A percentile compares a stretch with the other conserved stretches of the same genome.
Conservation (phyloP, 2,888 invertebrate genomes). For the Cistogaster globosa region DNA sequence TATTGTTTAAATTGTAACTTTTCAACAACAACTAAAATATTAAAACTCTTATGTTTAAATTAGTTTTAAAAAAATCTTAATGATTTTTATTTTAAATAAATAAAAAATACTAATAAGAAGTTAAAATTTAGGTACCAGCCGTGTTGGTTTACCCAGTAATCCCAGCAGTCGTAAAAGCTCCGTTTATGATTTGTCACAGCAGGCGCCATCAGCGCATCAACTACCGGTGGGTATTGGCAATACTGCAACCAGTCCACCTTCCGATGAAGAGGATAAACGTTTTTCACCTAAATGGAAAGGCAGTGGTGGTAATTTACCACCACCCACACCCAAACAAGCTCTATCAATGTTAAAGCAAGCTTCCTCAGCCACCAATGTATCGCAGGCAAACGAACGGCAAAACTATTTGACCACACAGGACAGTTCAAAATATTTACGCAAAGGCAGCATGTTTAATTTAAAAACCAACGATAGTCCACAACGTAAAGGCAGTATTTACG, state of each 20-base stretch:
- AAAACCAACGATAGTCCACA: constrained; percentile 68
- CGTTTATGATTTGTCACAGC: constrained; percentile 84
- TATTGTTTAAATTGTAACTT: not conserved
- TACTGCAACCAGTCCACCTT: constrained; percentile 85
- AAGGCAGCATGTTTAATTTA: constrained; percentile 78
- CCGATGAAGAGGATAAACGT: constrained; percentile 83
- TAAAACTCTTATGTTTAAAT: not conserved
- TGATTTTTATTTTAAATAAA: not conserved
- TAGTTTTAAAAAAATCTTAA: not conserved
- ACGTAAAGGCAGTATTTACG: constrained; percentile 78
- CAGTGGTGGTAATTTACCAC: constrained; percentile 78
- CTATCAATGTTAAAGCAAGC: constrained; percentile 80
- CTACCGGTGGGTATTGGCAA: constrained; percentile 82
- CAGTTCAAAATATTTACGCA: constrained; percentile 73
- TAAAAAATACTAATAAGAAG: not conserved
- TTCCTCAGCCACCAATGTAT: constrained; percentile 80
- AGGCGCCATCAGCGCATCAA: constrained; percentile 74
- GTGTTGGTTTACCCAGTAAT: constrained; percentile 80
- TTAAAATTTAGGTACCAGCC: constrained; percentile 80
- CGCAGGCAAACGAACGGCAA: constrained; percentile 71
- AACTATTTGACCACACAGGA: constrained; percentile 72
- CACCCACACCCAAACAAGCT: constrained; percentile 79
- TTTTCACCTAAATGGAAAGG: constrained; percentile 81
- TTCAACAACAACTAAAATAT: not conserved
- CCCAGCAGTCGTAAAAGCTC: constrained; percentile 85